Conservation (phyloP, 2,888 invertebrate genomes). For the Lycia hirtaria region DNA sequence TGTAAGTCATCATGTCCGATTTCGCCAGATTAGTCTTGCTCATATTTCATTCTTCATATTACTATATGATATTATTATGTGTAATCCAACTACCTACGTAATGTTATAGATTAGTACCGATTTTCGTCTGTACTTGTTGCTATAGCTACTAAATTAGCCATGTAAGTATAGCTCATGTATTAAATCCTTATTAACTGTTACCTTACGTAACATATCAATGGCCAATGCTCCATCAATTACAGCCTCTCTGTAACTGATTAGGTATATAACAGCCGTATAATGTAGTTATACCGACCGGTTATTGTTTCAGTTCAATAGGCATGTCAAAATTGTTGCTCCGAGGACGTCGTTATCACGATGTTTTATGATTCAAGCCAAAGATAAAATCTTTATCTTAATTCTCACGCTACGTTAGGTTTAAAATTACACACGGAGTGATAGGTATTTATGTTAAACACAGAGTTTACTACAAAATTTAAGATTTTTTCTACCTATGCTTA, state of each 20-base stretch:
- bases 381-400: conserved; percentile 57
- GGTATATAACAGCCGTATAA: conserved; percentile 22
- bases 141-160: too few relatives aligned
- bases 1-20: too few relatives aligned
- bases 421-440: conserved; percentile 34
- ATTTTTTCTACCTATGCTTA: too few relatives aligned
- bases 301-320: conserved; percentile 42
- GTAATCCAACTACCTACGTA: too few relatives aligned
- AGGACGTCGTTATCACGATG: conserved; percentile 52
- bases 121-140: too few relatives aligned
- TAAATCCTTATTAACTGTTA: too few relatives aligned
- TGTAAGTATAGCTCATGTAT: too few relatives aligned
- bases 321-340: conserved; percentile 41
- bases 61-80: too few relatives aligned
- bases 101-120: too few relatives aligned
- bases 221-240: background rate
- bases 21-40: too few relatives aligned
- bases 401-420: conserved; percentile 55
- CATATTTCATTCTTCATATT: too few relatives aligned
- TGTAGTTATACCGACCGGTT: conserved; percentile 44
- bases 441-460: background rate
- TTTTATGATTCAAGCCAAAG: conserved; percentile 46
- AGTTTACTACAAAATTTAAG: background rate
- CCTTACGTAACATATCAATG: background rate
- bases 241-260: background rate